These are phyloP conservation scores for Oreochromis aureus DNA, from an alignment of 2,113 vertebrate species.

Conservation along the genomic window DNA sequence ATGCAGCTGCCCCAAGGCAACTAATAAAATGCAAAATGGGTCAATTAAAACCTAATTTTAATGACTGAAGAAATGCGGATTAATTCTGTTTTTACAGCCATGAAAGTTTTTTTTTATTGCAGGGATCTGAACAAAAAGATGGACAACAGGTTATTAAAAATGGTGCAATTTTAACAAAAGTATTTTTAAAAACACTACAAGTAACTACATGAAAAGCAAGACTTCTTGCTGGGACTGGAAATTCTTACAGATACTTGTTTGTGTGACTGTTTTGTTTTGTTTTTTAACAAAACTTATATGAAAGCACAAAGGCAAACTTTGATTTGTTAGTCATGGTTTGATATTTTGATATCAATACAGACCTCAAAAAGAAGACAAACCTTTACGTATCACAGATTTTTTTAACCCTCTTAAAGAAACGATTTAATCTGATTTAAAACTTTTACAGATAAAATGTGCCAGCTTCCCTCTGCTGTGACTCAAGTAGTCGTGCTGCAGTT, in stretches of 20 bases:
- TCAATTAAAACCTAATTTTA: not conserved
- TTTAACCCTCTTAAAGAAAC: not conserved
- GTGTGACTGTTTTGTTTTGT: not conserved
- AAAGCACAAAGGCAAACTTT: not conserved
- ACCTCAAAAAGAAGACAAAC: not conserved
- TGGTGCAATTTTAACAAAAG: not conserved
- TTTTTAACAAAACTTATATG: not conserved
- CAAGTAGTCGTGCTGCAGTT: not conserved
- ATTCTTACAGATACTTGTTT: not conserved
- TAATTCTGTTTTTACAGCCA: not conserved
- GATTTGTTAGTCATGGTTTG: not conserved
- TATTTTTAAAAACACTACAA: not conserved
- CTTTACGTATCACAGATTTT: not conserved
- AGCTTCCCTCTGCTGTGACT: not conserved
- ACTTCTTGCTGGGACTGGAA: not conserved
- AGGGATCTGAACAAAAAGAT: not conserved
- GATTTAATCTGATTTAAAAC: not conserved
- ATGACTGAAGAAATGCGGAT: not conserved
- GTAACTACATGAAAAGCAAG: not conserved
- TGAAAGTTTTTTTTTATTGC: not conserved
- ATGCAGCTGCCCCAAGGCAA: not conserved
- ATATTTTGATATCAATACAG: not conserved
- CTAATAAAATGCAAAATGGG: not conserved
- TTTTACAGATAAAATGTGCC: not conserved
- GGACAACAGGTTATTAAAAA: not conserved